phyloP scores from a whole-genome alignment of 2,888 invertebrate genomes.

The Coenonympha glycerion region DNA sequence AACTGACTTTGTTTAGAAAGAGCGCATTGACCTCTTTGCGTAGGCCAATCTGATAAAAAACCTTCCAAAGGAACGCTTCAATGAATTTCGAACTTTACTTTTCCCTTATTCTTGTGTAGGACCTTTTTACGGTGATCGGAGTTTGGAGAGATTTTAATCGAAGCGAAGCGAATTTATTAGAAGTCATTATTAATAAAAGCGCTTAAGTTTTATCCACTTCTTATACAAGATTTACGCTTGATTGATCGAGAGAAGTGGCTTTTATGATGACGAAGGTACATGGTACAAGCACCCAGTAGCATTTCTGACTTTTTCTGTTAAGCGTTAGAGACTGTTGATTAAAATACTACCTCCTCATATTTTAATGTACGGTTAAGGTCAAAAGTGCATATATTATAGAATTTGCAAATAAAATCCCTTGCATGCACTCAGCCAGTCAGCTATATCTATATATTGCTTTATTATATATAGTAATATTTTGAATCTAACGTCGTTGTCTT shows the following conservation, averaged over 20 bases:
- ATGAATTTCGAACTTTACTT: constrained; percentile 23
- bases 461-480: too few relatives aligned
- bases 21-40: neutral
- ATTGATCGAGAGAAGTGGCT: neutral
- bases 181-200: constrained; percentile 8
- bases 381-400: too few relatives aligned
- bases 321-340: too few relatives aligned
- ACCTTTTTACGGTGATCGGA: constrained; percentile 18
- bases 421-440: too few relatives aligned
- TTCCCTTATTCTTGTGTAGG: constrained; percentile 15
- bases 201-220: constrained; percentile 4
- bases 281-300: neutral
- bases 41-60: constrained; percentile 21
- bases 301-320: neutral
- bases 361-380: too few relatives aligned
- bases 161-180: constrained; percentile 6
- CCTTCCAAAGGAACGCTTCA: constrained; percentile 14
- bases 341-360: too few relatives aligned
- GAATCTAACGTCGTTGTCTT: too few relatives aligned
- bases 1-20: neutral
- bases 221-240: neutral
- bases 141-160: constrained; percentile 17
- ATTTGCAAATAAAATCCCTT: too few relatives aligned
- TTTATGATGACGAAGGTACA: neutral
- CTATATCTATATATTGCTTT: too few relatives aligned